A percentile compares a stretch with the other conserved stretches of the same genome.
Conservation (phyloP, 2,113 vertebrate genomes). For the Plecturocebus donacophilus region DNA sequence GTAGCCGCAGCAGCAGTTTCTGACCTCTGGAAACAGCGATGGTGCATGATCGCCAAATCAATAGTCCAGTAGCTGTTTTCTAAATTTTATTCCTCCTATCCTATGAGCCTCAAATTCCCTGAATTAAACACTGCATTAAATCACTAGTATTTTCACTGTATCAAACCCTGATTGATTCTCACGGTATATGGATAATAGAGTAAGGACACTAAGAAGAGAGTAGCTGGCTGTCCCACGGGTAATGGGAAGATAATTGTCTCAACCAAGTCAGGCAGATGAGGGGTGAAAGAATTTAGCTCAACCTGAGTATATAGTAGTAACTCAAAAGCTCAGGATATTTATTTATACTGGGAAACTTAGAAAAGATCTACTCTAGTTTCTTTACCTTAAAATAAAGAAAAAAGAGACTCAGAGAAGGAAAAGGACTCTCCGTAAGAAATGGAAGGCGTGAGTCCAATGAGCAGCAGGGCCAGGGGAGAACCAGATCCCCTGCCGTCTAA, state of each 20-base stretch:
- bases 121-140: neutral
- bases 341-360: neutral
- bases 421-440: neutral
- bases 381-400: neutral
- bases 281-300: neutral
- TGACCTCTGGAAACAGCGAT: neutral
- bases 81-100: neutral
- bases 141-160: neutral
- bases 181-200: neutral
- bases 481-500: neutral
- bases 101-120: neutral
- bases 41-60: neutral
- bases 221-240: neutral
- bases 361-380: neutral
- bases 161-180: neutral
- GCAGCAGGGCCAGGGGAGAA: neutral
- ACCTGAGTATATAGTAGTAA: neutral
- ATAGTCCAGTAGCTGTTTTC: neutral
- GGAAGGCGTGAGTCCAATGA: neutral
- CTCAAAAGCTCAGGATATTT: neutral
- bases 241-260: neutral
- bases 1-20: neutral
- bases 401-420: neutral
- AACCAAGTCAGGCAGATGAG: neutral
- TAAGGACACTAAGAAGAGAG: neutral